Evolutionary conservation across 1,140 invertebrate genomes (phyloP).

Genomic region (Bilobella aurantiaca): DNA sequence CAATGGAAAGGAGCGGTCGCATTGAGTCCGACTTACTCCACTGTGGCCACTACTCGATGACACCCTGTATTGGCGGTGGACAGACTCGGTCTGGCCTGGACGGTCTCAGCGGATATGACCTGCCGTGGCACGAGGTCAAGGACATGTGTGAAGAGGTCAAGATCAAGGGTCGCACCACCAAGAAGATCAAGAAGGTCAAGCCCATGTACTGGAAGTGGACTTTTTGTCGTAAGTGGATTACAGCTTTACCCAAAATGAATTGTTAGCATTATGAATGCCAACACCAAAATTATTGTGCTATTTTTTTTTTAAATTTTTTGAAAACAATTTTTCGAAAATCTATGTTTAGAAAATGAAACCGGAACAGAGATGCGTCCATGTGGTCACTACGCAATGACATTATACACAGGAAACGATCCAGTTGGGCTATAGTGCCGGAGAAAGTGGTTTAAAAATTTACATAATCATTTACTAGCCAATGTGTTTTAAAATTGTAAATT

Average conservation of each 20-base stretch:
- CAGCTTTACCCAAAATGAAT: background rate
- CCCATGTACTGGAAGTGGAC: background rate
- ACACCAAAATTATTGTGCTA: too few relatives aligned
- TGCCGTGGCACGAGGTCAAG: background rate
- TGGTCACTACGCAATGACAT: background rate
- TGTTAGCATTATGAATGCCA: too few relatives aligned
- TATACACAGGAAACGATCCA: background rate
- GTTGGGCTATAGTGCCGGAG: too few relatives aligned
- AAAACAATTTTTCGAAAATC: background rate
- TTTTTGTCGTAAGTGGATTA: background rate
- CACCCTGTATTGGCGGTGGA: background rate
- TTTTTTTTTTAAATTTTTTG: too few relatives aligned
- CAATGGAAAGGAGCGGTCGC: background rate
- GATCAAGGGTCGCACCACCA: background rate
- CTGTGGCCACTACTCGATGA: constrained; percentile 1
- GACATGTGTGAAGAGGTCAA: background rate
- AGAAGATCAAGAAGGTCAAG: background rate
- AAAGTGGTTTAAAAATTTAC: too few relatives aligned
- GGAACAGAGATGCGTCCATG: background rate
- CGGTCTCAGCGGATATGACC: background rate
- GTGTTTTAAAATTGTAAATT: too few relatives aligned
- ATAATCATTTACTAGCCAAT: too few relatives aligned
- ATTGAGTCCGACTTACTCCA: background rate
- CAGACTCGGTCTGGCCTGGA: background rate
- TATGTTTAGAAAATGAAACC: background rate